Evolutionary conservation across 1,140 invertebrate species (phyloP).

Genomic region (Calosoma granatense): DNA sequence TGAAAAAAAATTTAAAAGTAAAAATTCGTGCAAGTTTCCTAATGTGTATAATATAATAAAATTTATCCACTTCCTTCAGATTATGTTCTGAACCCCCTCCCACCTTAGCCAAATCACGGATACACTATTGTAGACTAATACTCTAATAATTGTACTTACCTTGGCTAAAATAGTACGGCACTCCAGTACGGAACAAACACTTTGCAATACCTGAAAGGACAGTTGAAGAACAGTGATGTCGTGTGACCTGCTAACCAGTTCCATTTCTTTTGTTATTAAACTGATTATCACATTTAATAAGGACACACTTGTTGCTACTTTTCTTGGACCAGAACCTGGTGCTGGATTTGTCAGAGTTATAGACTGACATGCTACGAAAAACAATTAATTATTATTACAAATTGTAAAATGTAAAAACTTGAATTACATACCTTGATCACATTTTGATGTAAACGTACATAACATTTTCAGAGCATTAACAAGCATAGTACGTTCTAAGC

Average conservation of each 20-base stretch:
- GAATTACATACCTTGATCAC: conserved; percentile 33
- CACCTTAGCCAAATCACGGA: no score
- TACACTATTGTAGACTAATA: no score
- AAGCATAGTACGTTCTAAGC: conserved; percentile 33
- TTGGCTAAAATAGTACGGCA: conserved; percentile 42
- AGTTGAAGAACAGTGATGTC: conserved; percentile 35
- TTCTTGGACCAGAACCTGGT: conserved; percentile 40
- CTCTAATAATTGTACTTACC: no score
- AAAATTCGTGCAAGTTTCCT: no score
- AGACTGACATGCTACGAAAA: conserved; percentile 37
- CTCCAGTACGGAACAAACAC: conserved; percentile 39
- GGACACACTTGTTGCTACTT: conserved; percentile 39
- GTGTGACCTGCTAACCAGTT: conserved; percentile 34
- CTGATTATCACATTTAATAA: conserved; percentile 39
- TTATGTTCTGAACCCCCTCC: no score
- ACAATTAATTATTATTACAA: conserved; percentile 10
- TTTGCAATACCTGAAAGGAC: conserved; percentile 38
- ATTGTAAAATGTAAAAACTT: neutral
- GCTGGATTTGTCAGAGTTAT: conserved; percentile 40
- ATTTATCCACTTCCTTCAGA: no score
- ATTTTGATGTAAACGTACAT: conserved; percentile 42
- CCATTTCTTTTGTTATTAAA: conserved; percentile 39
- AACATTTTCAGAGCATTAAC: conserved; percentile 38
- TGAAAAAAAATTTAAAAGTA: no score
- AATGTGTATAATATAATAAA: no score